Evolutionary conservation across 2,113 vertebrate genomes (phyloP), one percentile per base, ranked within the genome.

Genomic region (Centropus unirufus): DNA sequence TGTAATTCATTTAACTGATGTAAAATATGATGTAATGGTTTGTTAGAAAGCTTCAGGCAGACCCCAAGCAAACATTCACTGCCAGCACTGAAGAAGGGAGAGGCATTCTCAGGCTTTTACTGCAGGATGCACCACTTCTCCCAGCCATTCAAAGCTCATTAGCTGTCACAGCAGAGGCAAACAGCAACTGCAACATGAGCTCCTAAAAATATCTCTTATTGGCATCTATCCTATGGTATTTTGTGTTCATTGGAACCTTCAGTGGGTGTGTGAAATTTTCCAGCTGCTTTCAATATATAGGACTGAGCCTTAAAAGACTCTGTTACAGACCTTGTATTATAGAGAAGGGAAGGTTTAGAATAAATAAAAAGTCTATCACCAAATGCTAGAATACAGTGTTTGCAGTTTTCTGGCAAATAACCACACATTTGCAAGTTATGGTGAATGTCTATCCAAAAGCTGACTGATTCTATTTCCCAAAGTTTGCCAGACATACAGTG

Each of bases 121-220:
- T 96, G 80, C 75, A 88, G 92, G 91, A 87, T 83, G 75, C 52
- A 69, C 51, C 55, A 21, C 77, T 97, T 97, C 92, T 96, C 95
- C 93, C 93, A 95, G 68, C 95, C 86, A 93, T 95, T 95, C 77
- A 83, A 89, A 93, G 76, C 79, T 95, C 87, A 96, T 97, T 97
- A 97, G 97, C 77, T 94, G 94, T 97, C 95, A 96, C 63, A 55
- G 96, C 4, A 52, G 94, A 97, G 73, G 93, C 89, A 97, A 98
- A 97, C 77, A 97, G 97, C 97, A 97, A 97, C 95, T 94, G 96
- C 92, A 96, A 96, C 95, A 96, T 75, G 87, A 88, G 91, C 67
- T 70, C 88, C 96, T 98, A 98, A 98, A 98, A 98, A 98, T 97
- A 98, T 62, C 70, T 92, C 96, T 97, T 97, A 93, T 96, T 98